phyloP scores from a whole-genome alignment of 2,888 invertebrate genomes.

The Mythimna albipuncta region DNA sequence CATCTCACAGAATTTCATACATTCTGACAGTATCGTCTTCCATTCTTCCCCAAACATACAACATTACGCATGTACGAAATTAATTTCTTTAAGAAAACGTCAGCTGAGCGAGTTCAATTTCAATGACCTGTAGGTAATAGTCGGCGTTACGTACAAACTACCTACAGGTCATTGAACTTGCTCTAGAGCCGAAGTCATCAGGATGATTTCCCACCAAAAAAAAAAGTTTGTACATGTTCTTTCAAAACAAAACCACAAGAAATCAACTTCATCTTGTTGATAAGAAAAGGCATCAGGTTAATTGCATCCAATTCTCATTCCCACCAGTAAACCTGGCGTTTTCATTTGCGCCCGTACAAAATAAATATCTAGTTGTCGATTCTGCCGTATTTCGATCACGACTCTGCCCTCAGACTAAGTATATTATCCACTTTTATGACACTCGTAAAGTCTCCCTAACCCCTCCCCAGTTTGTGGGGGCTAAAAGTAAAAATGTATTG shows the following conservation, averaged over 20 bases:
- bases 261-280: neutral
- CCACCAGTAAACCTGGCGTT: constrained; percentile 18
- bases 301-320: constrained; percentile 26
- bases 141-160: too few relatives aligned
- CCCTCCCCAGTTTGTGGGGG: constrained; percentile 14
- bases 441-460: constrained; percentile 71
- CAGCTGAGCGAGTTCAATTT: too few relatives aligned
- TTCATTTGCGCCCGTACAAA: constrained; percentile 58
- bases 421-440: constrained; percentile 79
- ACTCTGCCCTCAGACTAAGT: constrained; percentile 64
- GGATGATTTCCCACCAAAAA: too few relatives aligned
- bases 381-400: constrained; percentile 67
- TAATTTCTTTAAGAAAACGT: too few relatives aligned
- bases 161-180: too few relatives aligned
- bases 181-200: too few relatives aligned
- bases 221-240: too few relatives aligned
- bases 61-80: too few relatives aligned
- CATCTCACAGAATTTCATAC: too few relatives aligned
- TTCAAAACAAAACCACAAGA: neutral
- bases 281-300: constrained; percentile 16
- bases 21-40: too few relatives aligned
- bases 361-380: constrained; percentile 53
- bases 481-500: constrained; percentile 58
- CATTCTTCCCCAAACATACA: too few relatives aligned
- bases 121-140: too few relatives aligned